These are phyloP conservation scores for Aphidius ervi DNA, from an alignment of 1,140 invertebrate genomes.

Conservation along the genomic window DNA sequence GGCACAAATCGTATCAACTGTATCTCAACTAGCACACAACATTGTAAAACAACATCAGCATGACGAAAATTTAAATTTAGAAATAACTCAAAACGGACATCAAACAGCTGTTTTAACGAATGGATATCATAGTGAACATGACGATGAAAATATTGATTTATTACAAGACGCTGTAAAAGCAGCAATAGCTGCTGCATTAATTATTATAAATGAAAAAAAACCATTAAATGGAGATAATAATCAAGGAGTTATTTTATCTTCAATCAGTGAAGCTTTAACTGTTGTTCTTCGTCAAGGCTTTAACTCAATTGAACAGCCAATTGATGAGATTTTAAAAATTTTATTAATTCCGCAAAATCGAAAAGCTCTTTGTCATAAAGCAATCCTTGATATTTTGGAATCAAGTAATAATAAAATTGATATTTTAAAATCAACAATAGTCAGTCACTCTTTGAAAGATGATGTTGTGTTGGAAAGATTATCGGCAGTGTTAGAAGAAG, in stretches of 20 bases:
- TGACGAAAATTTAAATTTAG: slow-evolving; percentile 25
- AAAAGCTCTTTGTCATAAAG: slow-evolving; percentile 37
- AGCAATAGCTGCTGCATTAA: slow-evolving; percentile 54
- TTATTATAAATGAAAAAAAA: slow-evolving; percentile 50
- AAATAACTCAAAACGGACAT: slow-evolving; percentile 35
- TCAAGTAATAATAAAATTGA: slow-evolving; percentile 55
- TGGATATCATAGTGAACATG: slow-evolving; percentile 30
- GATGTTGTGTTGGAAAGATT: slow-evolving; percentile 59
- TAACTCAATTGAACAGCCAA: slow-evolving; percentile 48
- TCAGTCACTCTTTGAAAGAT: slow-evolving; percentile 50
- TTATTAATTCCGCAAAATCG: slow-evolving; percentile 42
- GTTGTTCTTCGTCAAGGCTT: slow-evolving; percentile 42
- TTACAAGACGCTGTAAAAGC: slow-evolving; percentile 56
- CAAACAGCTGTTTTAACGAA: slow-evolving; percentile 30
- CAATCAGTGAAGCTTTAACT: slow-evolving; percentile 52
- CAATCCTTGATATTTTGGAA: slow-evolving; percentile 39
- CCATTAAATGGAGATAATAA: slow-evolving; percentile 42
- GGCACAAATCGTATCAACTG: slow-evolving; percentile 48
- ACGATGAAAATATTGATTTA: slow-evolving; percentile 43
- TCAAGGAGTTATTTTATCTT: slow-evolving; percentile 56
- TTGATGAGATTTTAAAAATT: slow-evolving; percentile 53
- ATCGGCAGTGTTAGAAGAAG: slow-evolving; percentile 56
- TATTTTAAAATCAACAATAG: slow-evolving; percentile 59
- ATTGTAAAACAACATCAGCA: slow-evolving; percentile 35
- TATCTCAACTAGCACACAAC: slow-evolving; percentile 46